Base-by-base conservation (phyloP, 2,113 vertebrate species). In the Zosterops pallidus region DNA sequence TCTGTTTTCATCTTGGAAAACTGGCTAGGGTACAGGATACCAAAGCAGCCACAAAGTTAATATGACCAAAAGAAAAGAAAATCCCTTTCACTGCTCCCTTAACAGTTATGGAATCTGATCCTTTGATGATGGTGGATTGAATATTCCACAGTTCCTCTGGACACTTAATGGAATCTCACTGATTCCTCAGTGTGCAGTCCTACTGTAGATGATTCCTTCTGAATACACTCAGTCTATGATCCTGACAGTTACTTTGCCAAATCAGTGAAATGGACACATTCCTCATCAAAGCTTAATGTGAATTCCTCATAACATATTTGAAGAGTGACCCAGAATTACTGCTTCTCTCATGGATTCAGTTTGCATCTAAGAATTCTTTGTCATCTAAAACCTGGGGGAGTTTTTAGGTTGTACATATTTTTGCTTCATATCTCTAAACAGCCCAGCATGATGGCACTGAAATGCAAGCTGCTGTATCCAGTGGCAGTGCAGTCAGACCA, bases 1-100 rank as follows among this genome's bases (percentile, higher is more conserved):
- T 87, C 41, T 91, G 83, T 82, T 81, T 92, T 89, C 39, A 60
- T 82, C 47, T 37, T 37, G 64, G 77, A 90, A 86, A 94, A 83
- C 65, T 82, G 75, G 67, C 93, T 15, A 22, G 57, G 69, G 44
- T 62, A 71, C 50, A 60, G 63, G 63, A 72, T 14, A 94, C 46
- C 74, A 85, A 82, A 76, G 35, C 65, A 85, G 57, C 62, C n/a
- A 76, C 69, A 53, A 68, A 84, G 63, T 62, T 72, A 24, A 90
- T 62, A 1, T 59, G 23, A 92, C 56, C 55, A 70, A 77, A 81
- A 62, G 28, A 50, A 87, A 86, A 70, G 5, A 13, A 91, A 13
- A 91, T 92, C 83, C 42, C 11, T 91, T 71, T 91, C 11, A 14
- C 23, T 85, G 63, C 16, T 85, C 41, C 86, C 53, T 46, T 20